These are phyloP conservation scores for Periophthalmus modestus DNA, from an alignment of 2,113 vertebrate species.

Conservation along the genomic window DNA sequence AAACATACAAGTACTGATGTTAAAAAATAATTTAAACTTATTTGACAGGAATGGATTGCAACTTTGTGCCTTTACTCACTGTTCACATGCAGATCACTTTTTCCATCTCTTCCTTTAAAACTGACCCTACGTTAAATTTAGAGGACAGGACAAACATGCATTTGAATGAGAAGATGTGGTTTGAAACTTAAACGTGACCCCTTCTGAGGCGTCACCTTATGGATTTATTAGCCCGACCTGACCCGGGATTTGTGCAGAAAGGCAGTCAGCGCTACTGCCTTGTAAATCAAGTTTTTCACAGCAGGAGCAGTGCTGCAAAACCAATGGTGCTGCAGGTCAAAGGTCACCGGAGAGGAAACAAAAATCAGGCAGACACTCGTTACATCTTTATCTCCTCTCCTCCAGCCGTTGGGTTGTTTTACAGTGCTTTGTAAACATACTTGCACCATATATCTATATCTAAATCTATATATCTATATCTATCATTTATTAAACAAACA, in stretches of 20 bases:
- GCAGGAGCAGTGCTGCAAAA: constrained; percentile 40
- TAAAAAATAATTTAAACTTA: not conserved
- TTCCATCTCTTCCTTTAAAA: too few relatives aligned
- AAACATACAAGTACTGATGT: not conserved
- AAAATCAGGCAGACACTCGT: constrained; percentile 25
- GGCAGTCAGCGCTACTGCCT: constrained; percentile 46
- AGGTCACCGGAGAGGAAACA: constrained; percentile 53
- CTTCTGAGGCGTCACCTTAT: not conserved
- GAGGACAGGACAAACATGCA: too few relatives aligned
- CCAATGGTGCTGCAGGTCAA: constrained; percentile 42
- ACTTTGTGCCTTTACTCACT: too few relatives aligned
- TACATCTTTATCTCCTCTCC: constrained; percentile 33
- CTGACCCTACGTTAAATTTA: too few relatives aligned
- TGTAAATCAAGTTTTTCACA: constrained; percentile 61
- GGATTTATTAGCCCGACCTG: constrained; percentile 56
- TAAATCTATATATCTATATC: too few relatives aligned
- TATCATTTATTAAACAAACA: too few relatives aligned
- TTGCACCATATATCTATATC: too few relatives aligned
- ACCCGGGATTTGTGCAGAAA: constrained; percentile 56
- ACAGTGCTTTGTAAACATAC: not conserved
- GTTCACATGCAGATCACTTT: too few relatives aligned
- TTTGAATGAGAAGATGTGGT: not conserved
- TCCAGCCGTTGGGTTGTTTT: not conserved
- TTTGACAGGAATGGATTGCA: too few relatives aligned
- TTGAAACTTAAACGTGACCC: not conserved